These are phyloP conservation scores for Allophyes oxyacanthae DNA, from an alignment of 2,888 invertebrate species.

Conservation along the genomic window DNA sequence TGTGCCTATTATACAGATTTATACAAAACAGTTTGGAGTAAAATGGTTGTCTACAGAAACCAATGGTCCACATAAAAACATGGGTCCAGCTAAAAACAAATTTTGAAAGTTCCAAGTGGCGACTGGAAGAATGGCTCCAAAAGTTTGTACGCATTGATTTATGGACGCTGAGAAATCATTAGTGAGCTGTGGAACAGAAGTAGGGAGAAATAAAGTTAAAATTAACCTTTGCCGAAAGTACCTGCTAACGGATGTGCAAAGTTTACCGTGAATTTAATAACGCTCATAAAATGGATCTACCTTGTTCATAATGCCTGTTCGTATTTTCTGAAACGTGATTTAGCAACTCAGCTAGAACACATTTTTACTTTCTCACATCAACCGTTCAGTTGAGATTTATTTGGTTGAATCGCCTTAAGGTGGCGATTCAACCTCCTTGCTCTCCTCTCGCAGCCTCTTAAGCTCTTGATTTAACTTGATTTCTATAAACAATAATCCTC, in stretches of 20 bases:
- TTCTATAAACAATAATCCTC: too few species aligned
- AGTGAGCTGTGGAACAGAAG: slow-evolving; percentile 63
- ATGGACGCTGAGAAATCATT: slow-evolving; percentile 70
- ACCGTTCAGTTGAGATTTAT: too few species aligned
- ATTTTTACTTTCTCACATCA: too few species aligned
- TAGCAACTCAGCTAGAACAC: not conserved
- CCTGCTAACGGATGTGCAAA: slow-evolving; percentile 55
- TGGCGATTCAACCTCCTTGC: too few species aligned
- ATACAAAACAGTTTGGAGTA: slow-evolving; percentile 10
- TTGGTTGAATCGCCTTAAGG: too few species aligned
- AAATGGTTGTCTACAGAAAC: slow-evolving; percentile 21
- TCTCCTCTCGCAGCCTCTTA: too few species aligned
- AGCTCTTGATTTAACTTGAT: too few species aligned
- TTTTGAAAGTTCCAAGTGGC: slow-evolving; percentile 59
- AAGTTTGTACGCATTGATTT: slow-evolving; percentile 70
- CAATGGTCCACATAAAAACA: slow-evolving; percentile 42
- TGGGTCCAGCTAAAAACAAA: slow-evolving; percentile 45
- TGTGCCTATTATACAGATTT: slow-evolving; percentile 4
- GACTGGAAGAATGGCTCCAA: slow-evolving; percentile 60
- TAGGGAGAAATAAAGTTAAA: slow-evolving; percentile 69
- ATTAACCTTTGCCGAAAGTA: slow-evolving; percentile 63
- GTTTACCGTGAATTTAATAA: slow-evolving; percentile 54
- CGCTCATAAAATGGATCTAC: slow-evolving; percentile 41
- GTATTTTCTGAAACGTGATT: slow-evolving; percentile 3
- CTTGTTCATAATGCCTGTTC: slow-evolving; percentile 17